These are phyloP conservation scores for Sebastes itinus DNA, from an alignment of 2,797 vertebrate genomes.

Conservation along the genomic window DNA sequence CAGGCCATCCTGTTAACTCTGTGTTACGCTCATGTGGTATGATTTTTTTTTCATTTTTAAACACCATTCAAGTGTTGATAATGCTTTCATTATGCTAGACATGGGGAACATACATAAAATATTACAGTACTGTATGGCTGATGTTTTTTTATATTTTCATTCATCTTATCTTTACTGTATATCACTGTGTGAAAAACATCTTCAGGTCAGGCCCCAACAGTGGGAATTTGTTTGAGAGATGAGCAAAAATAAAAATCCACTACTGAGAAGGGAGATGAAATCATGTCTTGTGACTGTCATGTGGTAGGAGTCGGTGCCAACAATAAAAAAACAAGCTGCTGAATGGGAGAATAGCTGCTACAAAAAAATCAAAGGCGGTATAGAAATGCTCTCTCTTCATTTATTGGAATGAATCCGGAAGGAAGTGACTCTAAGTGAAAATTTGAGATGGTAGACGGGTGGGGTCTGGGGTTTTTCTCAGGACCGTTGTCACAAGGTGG, in stretches of 20 bases:
- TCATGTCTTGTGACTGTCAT: slow-evolving; percentile 80
- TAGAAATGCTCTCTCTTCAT: slow-evolving; percentile 7
- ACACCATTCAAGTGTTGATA: slow-evolving; percentile 1
- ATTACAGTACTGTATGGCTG: not conserved
- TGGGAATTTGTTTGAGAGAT: slow-evolving; percentile 52
- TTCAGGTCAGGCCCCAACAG: slow-evolving; percentile 30
- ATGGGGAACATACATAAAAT: not conserved
- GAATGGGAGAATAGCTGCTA: not conserved
- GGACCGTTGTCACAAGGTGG: slow-evolving; percentile 18
- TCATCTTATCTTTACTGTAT: not conserved
- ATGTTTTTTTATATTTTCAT: not conserved
- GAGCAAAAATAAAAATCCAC: slow-evolving; percentile 66
- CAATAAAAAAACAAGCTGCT: slow-evolving; percentile 40
- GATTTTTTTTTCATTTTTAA: not conserved
- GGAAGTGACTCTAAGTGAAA: not conserved
- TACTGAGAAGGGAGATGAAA: slow-evolving; percentile 47
- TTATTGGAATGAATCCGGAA: not conserved
- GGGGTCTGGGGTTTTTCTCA: not conserved
- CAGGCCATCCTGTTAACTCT: not conserved
- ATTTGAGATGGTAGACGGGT: not conserved
- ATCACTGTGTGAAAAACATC: slow-evolving; percentile 16
- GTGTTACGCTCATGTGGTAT: not conserved
- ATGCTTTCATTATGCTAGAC: not conserved
- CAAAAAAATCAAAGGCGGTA: slow-evolving; percentile 10
- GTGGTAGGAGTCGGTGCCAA: slow-evolving; percentile 49